phyloP scores from a whole-genome alignment of 2,888 invertebrate genomes.

The Chloroclysta siterata region DNA sequence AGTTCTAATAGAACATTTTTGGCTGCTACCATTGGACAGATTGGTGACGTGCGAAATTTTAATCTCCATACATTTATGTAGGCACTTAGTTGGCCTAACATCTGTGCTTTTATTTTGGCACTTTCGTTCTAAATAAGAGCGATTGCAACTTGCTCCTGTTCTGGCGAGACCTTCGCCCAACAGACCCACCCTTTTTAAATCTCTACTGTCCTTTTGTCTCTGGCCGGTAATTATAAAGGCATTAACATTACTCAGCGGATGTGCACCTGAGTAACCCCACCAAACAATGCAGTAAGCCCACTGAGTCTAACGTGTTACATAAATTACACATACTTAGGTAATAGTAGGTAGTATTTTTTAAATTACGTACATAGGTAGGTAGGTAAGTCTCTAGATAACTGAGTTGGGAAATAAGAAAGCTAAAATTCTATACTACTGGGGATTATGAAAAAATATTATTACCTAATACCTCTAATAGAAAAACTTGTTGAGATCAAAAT shows the following conservation, averaged over 20 bases:
- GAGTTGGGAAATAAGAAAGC: no score
- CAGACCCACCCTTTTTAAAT: neutral
- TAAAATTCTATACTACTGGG: no score
- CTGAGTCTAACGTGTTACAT: slow-evolving; percentile 20
- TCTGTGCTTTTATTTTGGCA: no score
- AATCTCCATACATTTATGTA: no score
- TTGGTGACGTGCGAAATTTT: no score
- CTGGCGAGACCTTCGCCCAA: neutral
- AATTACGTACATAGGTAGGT: neutral
- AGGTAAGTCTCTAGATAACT: no score
- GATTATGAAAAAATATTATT: no score
- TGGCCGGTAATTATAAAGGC: slow-evolving; percentile 30
- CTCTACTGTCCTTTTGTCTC: slow-evolving; percentile 29
- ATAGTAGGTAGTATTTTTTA: neutral
- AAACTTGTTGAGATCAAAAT: no score
- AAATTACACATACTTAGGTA: slow-evolving; percentile 1
- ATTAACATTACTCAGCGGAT: slow-evolving; percentile 31
- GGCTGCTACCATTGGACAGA: no score
- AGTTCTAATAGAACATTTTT: no score
- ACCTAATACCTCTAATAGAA: no score
- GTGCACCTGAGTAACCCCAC: slow-evolving; percentile 18
- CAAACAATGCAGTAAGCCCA: slow-evolving; percentile 23
- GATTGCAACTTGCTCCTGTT: neutral
- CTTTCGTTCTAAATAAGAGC: neutral
- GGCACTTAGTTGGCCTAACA: no score